Evolutionary conservation across 2,113 vertebrate genomes (phyloP).

Genomic region (Potamarius usumacintae): DNA sequence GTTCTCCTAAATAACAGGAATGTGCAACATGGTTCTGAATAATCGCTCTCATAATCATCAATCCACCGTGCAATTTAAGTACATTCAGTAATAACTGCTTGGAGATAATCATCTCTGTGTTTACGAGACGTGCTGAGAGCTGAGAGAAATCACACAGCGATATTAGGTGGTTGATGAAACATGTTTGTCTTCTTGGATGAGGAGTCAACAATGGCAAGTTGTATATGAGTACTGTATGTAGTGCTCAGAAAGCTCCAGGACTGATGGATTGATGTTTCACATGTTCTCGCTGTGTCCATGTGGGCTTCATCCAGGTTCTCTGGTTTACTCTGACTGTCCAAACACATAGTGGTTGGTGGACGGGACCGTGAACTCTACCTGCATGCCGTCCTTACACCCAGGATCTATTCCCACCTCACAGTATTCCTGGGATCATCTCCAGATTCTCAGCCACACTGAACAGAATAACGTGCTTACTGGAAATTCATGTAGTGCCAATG

Average conservation of each 20-base stretch:
- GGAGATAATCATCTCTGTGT: background rate
- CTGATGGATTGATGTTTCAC: background rate
- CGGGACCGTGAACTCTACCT: background rate
- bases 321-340: background rate
- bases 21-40: background rate
- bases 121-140: background rate
- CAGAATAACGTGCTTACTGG: background rate
- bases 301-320: background rate
- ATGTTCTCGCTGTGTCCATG: background rate
- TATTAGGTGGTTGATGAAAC: background rate
- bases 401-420: background rate
- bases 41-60: background rate
- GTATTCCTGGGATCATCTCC: too few species aligned
- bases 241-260: background rate
- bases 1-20: background rate
- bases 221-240: background rate
- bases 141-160: background rate
- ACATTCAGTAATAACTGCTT: background rate
- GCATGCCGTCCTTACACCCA: background rate
- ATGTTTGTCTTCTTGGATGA: background rate
- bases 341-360: background rate
- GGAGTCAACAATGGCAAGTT: background rate
- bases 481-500: background rate
- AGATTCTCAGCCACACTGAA: background rate
- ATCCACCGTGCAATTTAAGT: background rate